A percentile compares a stretch with the other conserved stretches of the same genome.
phyloP scores from a whole-genome alignment of 1,140 invertebrate species.

The Drosophila paulistorum region DNA sequence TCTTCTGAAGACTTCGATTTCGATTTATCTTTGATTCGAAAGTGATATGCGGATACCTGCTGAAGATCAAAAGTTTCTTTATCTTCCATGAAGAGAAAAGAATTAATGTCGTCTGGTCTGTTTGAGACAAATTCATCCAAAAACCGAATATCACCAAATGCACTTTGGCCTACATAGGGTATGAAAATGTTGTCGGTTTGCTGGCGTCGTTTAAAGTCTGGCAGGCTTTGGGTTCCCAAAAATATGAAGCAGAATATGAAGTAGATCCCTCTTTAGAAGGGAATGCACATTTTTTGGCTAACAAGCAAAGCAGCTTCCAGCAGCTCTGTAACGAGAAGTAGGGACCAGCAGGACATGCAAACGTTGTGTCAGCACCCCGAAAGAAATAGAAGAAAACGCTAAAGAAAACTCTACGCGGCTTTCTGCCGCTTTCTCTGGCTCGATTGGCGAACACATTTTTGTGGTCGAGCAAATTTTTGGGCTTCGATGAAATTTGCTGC shows the following conservation, averaged over 20 bases:
- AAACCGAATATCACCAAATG: not conserved
- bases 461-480: conserved; percentile 79
- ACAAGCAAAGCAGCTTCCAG: conserved; percentile 45
- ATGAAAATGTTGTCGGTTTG: conserved; percentile 22
- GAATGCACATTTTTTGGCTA: conserved; percentile 46
- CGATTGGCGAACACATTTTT: conserved; percentile 70
- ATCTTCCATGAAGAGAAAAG: no score
- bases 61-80: no score
- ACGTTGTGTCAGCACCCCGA: conserved; percentile 42
- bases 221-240: conserved; percentile 38
- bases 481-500: conserved; percentile 80
- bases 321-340: not conserved
- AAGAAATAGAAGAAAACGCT: conserved; percentile 50
- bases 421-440: not conserved
- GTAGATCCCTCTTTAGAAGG: conserved; percentile 50
- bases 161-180: not conserved
- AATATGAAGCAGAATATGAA: conserved; percentile 75
- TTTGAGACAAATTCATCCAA: not conserved
- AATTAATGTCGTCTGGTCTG: no score
- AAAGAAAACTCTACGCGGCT: conserved; percentile 64
- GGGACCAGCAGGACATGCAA: conserved; percentile 43
- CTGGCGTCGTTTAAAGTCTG: conserved; percentile 44
- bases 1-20: no score
- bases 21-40: no score
- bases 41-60: no score